A percentile compares a stretch with the other conserved stretches of the same genome.
These are phyloP conservation scores for Pantherophis alleghaniensis DNA, from an alignment of 2,797 vertebrate genomes.

Conservation along the genomic window DNA sequence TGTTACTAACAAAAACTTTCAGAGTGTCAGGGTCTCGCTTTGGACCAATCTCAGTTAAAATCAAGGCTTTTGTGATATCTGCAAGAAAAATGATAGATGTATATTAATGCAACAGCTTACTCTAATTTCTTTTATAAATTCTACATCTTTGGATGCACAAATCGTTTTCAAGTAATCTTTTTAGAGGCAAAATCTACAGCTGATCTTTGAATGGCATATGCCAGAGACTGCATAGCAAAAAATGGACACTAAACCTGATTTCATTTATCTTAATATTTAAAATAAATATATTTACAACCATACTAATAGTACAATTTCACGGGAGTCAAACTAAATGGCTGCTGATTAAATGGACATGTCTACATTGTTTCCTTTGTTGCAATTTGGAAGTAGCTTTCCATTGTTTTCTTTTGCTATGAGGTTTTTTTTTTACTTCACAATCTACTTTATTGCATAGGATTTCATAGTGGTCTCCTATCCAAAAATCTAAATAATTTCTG, in stretches of 20 bases:
- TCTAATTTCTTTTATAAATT: constrained; percentile 2
- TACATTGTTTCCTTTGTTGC: neutral
- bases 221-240: neutral
- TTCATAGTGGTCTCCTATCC: neutral
- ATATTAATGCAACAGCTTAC: constrained; percentile 36
- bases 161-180: neutral
- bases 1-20: constrained; percentile 82
- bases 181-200: neutral
- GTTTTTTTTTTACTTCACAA: neutral
- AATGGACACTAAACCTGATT: neutral
- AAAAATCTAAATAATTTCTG: neutral
- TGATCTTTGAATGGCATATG: neutral
- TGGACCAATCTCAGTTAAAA: constrained; percentile 86
- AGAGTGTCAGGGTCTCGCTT: constrained; percentile 82
- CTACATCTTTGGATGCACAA: constrained; percentile 5
- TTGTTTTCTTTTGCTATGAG: neutral
- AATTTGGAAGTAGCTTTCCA: neutral
- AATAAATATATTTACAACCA: neutral
- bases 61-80: constrained; percentile 84
- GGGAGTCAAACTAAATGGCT: neutral
- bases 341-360: neutral
- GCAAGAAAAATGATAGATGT: constrained; percentile 54
- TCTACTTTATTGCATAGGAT: neutral
- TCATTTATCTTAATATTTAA: neutral
- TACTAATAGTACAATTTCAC: neutral